These are phyloP conservation scores for Empidonax traillii DNA, from an alignment of 2,113 vertebrate species.

Conservation along the genomic window DNA sequence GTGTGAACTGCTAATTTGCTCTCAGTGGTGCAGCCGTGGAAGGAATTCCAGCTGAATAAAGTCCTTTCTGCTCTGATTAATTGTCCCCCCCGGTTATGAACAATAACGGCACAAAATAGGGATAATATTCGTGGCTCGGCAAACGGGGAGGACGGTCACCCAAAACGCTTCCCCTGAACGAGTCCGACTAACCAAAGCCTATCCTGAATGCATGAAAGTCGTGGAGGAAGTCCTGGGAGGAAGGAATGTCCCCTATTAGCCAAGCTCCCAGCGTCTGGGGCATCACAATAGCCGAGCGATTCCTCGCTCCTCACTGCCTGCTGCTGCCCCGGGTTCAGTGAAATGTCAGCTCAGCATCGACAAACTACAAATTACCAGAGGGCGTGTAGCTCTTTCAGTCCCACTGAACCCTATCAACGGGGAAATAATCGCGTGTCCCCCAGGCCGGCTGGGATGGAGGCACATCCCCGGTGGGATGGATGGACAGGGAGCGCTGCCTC, in stretches of 20 bases:
- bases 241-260: constrained; percentile 64
- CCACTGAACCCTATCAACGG: constrained; percentile 55
- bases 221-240: constrained; percentile 24
- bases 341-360: constrained; percentile 62
- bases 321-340: constrained; percentile 62
- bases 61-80: constrained; percentile 42
- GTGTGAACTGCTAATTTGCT: neutral
- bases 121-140: neutral
- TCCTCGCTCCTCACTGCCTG: constrained; percentile 45
- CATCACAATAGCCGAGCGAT: constrained; percentile 28
- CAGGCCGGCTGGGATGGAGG: constrained; percentile 8
- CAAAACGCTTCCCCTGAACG: neutral
- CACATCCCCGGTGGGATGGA: neutral
- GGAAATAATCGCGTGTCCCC: constrained; percentile 21
- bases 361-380: constrained; percentile 53
- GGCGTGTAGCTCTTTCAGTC: constrained; percentile 58
- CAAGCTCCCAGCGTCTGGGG: neutral
- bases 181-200: neutral
- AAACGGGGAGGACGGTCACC: neutral
- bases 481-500: neutral
- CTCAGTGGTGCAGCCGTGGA: neutral
- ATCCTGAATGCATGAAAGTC: neutral
- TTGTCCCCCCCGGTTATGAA: neutral
- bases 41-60: constrained; percentile 11
- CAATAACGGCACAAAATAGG: neutral